Evolutionary conservation across 2,797 vertebrate species (phyloP).

Genomic region (Onychomys arenicola): DNA sequence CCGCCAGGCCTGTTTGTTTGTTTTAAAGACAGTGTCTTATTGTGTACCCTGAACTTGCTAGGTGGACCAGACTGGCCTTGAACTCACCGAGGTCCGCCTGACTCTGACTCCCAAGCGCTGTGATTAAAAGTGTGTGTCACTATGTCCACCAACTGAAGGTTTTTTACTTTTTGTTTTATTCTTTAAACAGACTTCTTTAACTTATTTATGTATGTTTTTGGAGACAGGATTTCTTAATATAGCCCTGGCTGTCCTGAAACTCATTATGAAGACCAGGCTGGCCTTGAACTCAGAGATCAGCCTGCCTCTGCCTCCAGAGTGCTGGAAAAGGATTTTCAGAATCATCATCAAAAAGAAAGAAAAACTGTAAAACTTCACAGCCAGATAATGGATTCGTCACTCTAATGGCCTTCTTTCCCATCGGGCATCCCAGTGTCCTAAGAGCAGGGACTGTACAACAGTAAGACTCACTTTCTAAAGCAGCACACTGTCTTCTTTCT

Average conservation of each 20-base stretch:
- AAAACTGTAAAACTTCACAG: slow-evolving; percentile 5
- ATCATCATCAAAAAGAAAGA: neutral
- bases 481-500: slow-evolving; percentile 22
- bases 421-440: slow-evolving; percentile 1
- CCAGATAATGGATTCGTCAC: slow-evolving; percentile 23
- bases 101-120: neutral
- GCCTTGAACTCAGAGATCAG: neutral
- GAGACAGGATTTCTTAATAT: neutral
- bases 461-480: slow-evolving; percentile 34
- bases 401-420: neutral
- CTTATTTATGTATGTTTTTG: neutral
- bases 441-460: slow-evolving; percentile 25
- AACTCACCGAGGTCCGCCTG: neutral
- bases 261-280: neutral
- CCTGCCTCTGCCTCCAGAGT: neutral
- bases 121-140: neutral
- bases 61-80: neutral
- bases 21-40: neutral
- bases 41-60: no score
- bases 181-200: neutral
- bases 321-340: slow-evolving; percentile 48
- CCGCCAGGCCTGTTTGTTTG: no score
- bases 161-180: neutral
- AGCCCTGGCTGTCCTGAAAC: neutral
- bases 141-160: neutral